Percentiles rank a stretch among this genome's conserved stretches.
phyloP scores from a whole-genome alignment of 2,797 vertebrate species.

The Rallus crepitans region DNA sequence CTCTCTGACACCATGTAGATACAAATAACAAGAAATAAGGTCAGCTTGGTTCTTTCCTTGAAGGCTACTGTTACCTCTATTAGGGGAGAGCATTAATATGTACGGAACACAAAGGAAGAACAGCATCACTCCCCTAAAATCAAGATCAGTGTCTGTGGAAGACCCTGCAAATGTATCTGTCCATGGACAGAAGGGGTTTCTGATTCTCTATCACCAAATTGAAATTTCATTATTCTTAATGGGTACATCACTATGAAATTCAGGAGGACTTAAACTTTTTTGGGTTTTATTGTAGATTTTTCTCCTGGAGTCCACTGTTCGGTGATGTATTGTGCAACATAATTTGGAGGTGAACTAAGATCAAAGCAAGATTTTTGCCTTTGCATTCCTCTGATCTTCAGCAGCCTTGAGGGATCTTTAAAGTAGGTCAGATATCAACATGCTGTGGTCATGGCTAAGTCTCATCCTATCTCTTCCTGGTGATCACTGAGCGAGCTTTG shows the following conservation, averaged over 20 bases:
- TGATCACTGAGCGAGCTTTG: neutral
- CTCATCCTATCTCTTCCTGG: neutral
- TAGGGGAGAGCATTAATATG: neutral
- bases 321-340: neutral
- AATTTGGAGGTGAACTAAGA: neutral
- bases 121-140: neutral
- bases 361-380: conserved; percentile 25
- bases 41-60: neutral
- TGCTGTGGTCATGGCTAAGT: neutral
- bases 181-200: neutral
- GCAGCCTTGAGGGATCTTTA: neutral
- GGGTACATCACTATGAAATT: neutral
- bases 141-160: neutral
- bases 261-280: neutral
- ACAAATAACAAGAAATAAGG: neutral
- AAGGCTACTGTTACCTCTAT: neutral
- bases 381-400: conserved; percentile 20
- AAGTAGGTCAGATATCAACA: neutral
- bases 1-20: neutral
- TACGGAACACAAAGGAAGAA: neutral
- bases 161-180: neutral
- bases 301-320: neutral
- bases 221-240: neutral
- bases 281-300: neutral
- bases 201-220: neutral